A percentile compares a stretch with the other conserved stretches of the same genome.
These are phyloP conservation scores for Chaetorhynchus papuensis DNA, from an alignment of 2,113 vertebrate species.

Conservation along the genomic window DNA sequence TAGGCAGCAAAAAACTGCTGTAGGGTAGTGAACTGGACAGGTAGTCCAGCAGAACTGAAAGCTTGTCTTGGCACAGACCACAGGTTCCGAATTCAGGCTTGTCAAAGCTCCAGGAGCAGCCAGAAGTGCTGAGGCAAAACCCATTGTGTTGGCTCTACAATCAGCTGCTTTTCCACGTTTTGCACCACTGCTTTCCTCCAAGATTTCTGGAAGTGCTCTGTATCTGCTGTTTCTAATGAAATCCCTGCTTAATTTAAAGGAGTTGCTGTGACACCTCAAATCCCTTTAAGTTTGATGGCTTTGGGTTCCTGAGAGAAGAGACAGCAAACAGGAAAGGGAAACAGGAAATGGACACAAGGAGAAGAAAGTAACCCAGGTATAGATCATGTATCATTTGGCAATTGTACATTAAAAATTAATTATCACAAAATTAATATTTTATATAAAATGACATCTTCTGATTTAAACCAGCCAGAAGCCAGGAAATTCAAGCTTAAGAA, in stretches of 20 bases:
- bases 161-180: background rate
- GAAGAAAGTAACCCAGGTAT: background rate
- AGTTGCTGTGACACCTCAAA: background rate
- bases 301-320: background rate
- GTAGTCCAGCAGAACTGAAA: background rate
- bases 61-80: background rate
- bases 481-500: background rate
- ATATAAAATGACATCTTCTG: background rate
- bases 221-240: background rate
- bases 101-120: background rate
- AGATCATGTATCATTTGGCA: background rate
- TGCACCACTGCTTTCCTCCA: background rate
- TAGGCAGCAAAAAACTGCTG: background rate
- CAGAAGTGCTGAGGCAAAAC: background rate
- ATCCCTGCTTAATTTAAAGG: background rate
- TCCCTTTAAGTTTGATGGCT: background rate
- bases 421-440: background rate
- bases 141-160: fast-evolving
- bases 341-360: background rate
- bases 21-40: background rate
- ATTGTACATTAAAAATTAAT: background rate
- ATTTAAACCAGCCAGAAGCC: background rate
- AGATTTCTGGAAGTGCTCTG: background rate
- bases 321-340: background rate
- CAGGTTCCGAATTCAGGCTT: background rate